Evolutionary conservation across 2,797 vertebrate genomes (phyloP), one percentile per base, ranked within the genome.

Genomic region (Rallus crepitans): DNA sequence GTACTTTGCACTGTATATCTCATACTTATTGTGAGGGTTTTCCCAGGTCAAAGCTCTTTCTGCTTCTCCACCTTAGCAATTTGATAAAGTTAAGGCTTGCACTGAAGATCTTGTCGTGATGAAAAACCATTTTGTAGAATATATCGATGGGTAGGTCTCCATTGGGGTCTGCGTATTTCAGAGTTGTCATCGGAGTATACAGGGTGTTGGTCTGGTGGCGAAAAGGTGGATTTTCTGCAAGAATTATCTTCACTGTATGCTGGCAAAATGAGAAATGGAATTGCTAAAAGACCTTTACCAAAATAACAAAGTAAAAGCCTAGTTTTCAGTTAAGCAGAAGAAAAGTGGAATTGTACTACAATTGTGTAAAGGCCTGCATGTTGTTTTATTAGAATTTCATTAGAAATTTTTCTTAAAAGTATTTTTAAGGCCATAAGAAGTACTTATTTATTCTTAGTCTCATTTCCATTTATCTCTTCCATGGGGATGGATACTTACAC

Each of bases 61-160:
- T 98, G 79, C 98, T 99, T 87, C 98, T 98, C 98, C 98, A 99
- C 79, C 98, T 97, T 76, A 99, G 96, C 82, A 99, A 94, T 92
- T 99, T 99, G 90, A 99, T 97, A 84, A 99, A 98, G 97, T 98
- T 99, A 87, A 99, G 98, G 84, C 98, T 99, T 89, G 98, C 98
- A 15, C 96, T 99, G 97, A 99, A 99, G 86, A 99, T 96, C 94
- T 98, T 99, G 94, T 99, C 98, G 7, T 99, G 98, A 76, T 99
- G 98, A 93, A 99, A 99, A 92, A 99, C 98, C 98, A 98, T 98
- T 95, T 98, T 99, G 97, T 99, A 99, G 97, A 99, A 99, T 21
- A 96, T 98, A 50, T 99, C 98, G 24, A 99, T 98, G 17, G 98
- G 98, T 40, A 99, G 98, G 86, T 99, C 98, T n/a, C 98, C 98